Base-by-base conservation (phyloP, 1,140 invertebrate genomes). In the Lasioglossum albipes region DNA sequence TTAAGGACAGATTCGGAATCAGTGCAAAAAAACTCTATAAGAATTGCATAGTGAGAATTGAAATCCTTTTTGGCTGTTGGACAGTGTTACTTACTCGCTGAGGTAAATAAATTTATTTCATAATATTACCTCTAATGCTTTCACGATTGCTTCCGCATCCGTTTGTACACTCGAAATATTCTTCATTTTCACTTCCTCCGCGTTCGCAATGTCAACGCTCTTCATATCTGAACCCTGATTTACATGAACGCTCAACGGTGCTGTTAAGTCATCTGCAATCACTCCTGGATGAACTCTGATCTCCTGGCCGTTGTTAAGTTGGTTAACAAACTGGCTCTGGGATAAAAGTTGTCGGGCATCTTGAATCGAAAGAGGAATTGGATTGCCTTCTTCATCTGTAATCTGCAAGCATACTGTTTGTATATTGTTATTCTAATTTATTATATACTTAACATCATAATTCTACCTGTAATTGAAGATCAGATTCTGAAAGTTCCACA, bases 311-410 rank as follows among this genome's bases (percentile, higher is more conserved):
- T 93, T 87, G 45, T 88, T 90, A 82, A 91, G 85, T 81, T 94
- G 90, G 91, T 90, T 91, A 64, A 94, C 87, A 68, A 94, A 91
- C 65, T 92, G 93, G 75, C 94, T 94, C 67, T 94, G 92, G 0
- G 94, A 92, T 22, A 94, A 80, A 79, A 94, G 89, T 54, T 94
- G 93, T 75, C 93, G 90, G 12, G 95, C 95, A 88, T 96, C 95
- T 85, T 95, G 94, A 83, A 95, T 95, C 0, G 95, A 95, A 80
- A 96, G 94, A 73, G 95, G 95, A 49, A 96, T 93, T 10, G 95
- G 94, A 91, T 96, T 96, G 18, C 96, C 96, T 71, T 95, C 94
- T 82, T 95, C 94, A 91, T 96, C 96, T 6, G 95, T 95, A 42
- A 96, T 94, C 94, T 96, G 90, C 20, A 85, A 89, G 61, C 65